These are phyloP conservation scores for Nettapus auritus DNA, from an alignment of 2,113 vertebrate genomes.

Conservation along the genomic window DNA sequence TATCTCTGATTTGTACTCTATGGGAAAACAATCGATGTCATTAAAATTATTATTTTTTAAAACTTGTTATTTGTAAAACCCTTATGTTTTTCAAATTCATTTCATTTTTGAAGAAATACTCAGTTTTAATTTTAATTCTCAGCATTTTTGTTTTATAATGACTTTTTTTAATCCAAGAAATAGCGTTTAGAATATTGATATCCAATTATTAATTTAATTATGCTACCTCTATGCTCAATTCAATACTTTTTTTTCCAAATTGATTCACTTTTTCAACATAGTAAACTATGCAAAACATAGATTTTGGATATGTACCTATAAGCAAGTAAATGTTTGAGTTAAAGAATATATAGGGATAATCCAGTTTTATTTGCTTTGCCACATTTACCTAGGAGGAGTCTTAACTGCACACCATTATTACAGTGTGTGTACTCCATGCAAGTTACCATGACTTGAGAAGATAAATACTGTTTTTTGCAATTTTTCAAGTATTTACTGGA, in stretches of 20 bases:
- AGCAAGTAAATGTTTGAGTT: background rate
- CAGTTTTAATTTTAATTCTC: background rate
- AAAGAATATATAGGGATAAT: background rate
- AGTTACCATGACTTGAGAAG: background rate
- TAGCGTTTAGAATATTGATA: background rate
- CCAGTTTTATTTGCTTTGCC: background rate
- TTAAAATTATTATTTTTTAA: background rate
- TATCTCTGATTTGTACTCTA: background rate
- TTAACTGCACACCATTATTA: background rate
- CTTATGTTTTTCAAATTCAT: background rate
- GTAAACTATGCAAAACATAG: background rate
- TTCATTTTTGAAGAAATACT: background rate
- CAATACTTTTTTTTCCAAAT: background rate
- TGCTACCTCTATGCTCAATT: background rate
- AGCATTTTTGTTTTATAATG: background rate
- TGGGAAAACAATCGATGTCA: background rate
- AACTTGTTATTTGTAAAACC: background rate
- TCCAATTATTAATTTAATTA: background rate
- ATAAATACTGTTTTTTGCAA: background rate
- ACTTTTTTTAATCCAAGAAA: background rate
- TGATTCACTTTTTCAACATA: background rate
- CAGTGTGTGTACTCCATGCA: background rate
- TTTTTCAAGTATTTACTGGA: background rate
- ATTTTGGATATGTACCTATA: background rate
- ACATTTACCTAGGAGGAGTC: background rate